A percentile compares a stretch with the other conserved stretches of the same genome.
Conservation (phyloP, 1,140 invertebrate species). For the Drosophila kurseongensis region DNA sequence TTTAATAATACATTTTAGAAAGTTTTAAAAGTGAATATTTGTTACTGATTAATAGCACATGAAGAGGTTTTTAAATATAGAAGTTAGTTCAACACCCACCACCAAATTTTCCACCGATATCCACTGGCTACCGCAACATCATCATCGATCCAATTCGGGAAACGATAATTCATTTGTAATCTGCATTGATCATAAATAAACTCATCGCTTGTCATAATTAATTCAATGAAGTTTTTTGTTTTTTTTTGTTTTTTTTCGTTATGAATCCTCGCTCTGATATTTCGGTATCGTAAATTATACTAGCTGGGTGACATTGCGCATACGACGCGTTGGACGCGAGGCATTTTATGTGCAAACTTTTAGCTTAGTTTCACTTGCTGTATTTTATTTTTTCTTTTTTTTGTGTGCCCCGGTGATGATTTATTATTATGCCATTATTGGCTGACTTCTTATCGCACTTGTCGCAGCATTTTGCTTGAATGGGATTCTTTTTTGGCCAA, state of each 20-base stretch:
- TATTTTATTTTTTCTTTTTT: neutral
- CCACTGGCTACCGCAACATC: slow-evolving; percentile 14
- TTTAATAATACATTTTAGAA: too few species aligned
- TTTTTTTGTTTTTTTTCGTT: neutral
- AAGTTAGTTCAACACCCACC: too few species aligned
- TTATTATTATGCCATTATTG: slow-evolving; percentile 69
- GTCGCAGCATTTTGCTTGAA: slow-evolving; percentile 28
- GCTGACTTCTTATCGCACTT: slow-evolving; percentile 48
- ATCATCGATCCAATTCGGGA: slow-evolving; percentile 11
- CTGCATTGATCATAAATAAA: slow-evolving; percentile 67
- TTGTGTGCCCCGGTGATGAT: slow-evolving; percentile 34
- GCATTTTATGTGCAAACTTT: slow-evolving; percentile 28
- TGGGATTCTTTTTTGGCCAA: slow-evolving; percentile 22
- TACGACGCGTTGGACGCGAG: slow-evolving; percentile 12
- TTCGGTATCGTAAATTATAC: slow-evolving; percentile 27
- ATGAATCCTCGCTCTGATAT: slow-evolving; percentile 18
- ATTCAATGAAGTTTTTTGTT: slow-evolving; percentile 66
- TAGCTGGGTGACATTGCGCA: slow-evolving; percentile 10
- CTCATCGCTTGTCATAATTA: slow-evolving; percentile 76
- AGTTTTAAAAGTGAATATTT: too few species aligned
- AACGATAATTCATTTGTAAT: slow-evolving; percentile 61
- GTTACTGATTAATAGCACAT: too few species aligned
- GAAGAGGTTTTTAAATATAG: too few species aligned
- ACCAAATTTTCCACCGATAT: neutral
- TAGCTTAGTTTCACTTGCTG: slow-evolving; percentile 8